Evolutionary conservation across 2,888 invertebrate genomes (phyloP).

Genomic region (Lepeophtheirus nordmannii): DNA sequence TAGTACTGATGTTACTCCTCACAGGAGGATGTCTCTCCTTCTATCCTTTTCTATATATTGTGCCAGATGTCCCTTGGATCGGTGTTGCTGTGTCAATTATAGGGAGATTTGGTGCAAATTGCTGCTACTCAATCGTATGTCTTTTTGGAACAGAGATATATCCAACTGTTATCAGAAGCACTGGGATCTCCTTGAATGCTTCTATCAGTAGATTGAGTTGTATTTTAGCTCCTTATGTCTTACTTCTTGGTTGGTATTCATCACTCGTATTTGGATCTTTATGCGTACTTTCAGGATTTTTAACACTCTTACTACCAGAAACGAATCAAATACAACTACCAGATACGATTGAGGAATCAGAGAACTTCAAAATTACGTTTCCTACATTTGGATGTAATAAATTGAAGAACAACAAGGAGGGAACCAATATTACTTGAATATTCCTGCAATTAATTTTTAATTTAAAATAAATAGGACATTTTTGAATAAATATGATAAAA

Average conservation of each 20-base stretch:
- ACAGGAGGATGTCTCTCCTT: background rate
- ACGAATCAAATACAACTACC: constrained; percentile 9
- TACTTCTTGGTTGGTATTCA: constrained; percentile 13
- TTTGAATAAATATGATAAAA: no score
- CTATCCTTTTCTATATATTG: background rate
- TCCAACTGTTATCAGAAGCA: constrained; percentile 21
- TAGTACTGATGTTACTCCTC: constrained; percentile 2
- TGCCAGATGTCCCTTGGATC: background rate
- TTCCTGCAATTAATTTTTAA: no score
- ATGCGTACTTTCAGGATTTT: constrained; percentile 10
- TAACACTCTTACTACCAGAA: constrained; percentile 15
- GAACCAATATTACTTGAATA: no score
- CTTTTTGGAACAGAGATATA: constrained; percentile 20
- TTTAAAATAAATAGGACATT: no score
- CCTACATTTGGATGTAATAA: background rate
- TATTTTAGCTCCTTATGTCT: constrained; percentile 19
- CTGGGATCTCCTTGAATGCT: constrained; percentile 1
- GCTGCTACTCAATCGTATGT: constrained; percentile 19
- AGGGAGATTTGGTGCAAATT: constrained; percentile 24
- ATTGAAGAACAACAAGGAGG: no score
- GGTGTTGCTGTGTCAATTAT: constrained; percentile 9
- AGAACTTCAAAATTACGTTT: background rate
- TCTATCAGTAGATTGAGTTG: constrained; percentile 20
- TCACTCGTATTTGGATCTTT: constrained; percentile 9
- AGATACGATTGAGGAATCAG: constrained; percentile 17